These are phyloP conservation scores for Sycobia sp. DNA, from an alignment of 1,140 invertebrate species.

Conservation along the genomic window DNA sequence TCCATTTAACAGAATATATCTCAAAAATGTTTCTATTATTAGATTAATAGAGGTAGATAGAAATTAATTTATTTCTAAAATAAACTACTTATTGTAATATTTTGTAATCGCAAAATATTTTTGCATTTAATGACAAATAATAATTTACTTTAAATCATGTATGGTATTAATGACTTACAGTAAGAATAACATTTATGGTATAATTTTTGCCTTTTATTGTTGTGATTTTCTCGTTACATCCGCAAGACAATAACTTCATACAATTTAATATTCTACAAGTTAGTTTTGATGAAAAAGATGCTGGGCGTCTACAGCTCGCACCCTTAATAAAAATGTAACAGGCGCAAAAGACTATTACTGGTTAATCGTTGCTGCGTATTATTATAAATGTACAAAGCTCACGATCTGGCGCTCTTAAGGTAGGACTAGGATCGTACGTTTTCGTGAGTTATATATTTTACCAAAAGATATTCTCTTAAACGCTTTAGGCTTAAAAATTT, in stretches of 20 bases:
- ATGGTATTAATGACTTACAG: not conserved
- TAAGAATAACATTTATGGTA: slow-evolving; percentile 7
- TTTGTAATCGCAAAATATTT: slow-evolving; percentile 36
- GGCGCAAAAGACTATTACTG: slow-evolving; percentile 28
- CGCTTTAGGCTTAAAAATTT: slow-evolving; percentile 24
- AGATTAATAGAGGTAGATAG: slow-evolving; percentile 39
- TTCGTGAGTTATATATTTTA: slow-evolving; percentile 33
- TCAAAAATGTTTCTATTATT: slow-evolving; percentile 13
- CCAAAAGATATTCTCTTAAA: slow-evolving; percentile 25
- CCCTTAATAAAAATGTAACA: slow-evolving; percentile 14
- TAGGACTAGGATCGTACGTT: slow-evolving; percentile 39
- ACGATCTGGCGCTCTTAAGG: slow-evolving; percentile 37
- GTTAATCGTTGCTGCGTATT: slow-evolving; percentile 28
- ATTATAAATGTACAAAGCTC: slow-evolving; percentile 55
- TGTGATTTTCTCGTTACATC: slow-evolving; percentile 33
- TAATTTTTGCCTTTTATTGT: slow-evolving; percentile 34
- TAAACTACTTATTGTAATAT: slow-evolving; percentile 28
- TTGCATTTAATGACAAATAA: slow-evolving; percentile 29
- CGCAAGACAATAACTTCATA: slow-evolving; percentile 30
- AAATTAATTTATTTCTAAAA: slow-evolving; percentile 37
- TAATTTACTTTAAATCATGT: slow-evolving; percentile 18
- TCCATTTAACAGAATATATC: slow-evolving; percentile 7
- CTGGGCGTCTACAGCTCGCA: slow-evolving; percentile 29
- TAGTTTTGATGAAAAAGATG: slow-evolving; percentile 34
- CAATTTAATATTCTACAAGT: slow-evolving; percentile 36